phyloP scores from a whole-genome alignment of 2,888 invertebrate species.

The Venusia cambrica region DNA sequence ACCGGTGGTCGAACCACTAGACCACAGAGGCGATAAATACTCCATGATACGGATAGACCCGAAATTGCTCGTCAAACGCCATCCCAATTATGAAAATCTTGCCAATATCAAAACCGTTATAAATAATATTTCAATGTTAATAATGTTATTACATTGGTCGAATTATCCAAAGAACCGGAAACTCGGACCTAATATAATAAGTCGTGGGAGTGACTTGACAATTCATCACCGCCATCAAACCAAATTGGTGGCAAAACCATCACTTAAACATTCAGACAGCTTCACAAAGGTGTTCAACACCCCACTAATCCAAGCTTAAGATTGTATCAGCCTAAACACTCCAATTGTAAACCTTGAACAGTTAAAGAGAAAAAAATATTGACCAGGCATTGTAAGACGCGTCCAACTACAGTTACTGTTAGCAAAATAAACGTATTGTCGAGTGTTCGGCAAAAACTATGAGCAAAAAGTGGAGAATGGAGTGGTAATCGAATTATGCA shows the following conservation, averaged over 20 bases:
- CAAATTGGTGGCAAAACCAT: slow-evolving; percentile 59
- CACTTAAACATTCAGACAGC: slow-evolving; percentile 49
- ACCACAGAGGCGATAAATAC: too few species aligned
- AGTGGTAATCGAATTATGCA: slow-evolving; percentile 70
- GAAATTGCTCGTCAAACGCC: too few species aligned
- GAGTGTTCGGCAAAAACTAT: slow-evolving; percentile 58
- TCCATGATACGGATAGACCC: too few species aligned
- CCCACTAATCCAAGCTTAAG: slow-evolving; percentile 70
- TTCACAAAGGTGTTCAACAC: slow-evolving; percentile 60
- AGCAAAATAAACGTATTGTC: slow-evolving; percentile 73
- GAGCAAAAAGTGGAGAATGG: slow-evolving; percentile 45
- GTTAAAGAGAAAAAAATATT: slow-evolving; percentile 48
- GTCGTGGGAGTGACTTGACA: slow-evolving; percentile 60
- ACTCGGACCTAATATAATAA: slow-evolving; percentile 35
- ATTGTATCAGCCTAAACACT: slow-evolving; percentile 73
- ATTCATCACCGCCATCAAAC: slow-evolving; percentile 50
- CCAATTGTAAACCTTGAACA: slow-evolving; percentile 63
- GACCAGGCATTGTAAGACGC: slow-evolving; percentile 35
- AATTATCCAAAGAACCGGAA: slow-evolving; percentile 16
- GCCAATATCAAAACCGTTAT: too few species aligned
- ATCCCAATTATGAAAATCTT: too few species aligned
- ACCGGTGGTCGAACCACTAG: too few species aligned
- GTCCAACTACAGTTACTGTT: slow-evolving; percentile 71
- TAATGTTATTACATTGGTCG: too few species aligned
- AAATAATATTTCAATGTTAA: too few species aligned